Conservation (phyloP, 2,113 vertebrate species). For the Notothenia rossii region DNA sequence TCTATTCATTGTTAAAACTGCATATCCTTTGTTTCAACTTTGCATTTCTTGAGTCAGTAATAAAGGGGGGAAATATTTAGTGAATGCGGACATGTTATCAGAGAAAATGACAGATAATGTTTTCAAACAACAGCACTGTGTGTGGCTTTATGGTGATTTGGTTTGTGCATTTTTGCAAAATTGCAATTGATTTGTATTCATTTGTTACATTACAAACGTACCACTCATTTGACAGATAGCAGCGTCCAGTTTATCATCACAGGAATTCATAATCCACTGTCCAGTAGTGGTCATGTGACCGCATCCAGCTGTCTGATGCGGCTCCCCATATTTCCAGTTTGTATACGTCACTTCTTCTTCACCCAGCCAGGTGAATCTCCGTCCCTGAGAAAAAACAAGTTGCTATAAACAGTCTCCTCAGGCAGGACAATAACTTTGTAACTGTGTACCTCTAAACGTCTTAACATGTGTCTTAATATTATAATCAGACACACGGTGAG, state of each 20-base stretch:
- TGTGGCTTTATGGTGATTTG: background rate
- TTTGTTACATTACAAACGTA: conserved; percentile 23
- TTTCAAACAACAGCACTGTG: background rate
- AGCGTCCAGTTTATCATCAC: conserved; percentile 89
- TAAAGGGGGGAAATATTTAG: too few species aligned
- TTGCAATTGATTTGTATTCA: too few species aligned
- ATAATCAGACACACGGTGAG: background rate
- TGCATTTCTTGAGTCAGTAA: too few species aligned
- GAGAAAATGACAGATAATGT: background rate
- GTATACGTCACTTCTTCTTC: conserved; percentile 87
- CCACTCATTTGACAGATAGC: conserved; percentile 88
- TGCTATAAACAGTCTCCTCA: background rate
- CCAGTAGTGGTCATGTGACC: conserved; percentile 89
- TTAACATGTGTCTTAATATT: background rate
- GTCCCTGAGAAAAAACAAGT: conserved; percentile 67
- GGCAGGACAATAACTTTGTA: background rate
- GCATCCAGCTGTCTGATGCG: conserved; percentile 87
- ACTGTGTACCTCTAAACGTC: background rate
- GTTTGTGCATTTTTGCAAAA: background rate
- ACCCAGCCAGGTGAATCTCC: conserved; percentile 89
- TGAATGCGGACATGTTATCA: too few species aligned
- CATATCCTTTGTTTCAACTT: too few species aligned
- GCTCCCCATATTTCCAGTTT: conserved; percentile 92
- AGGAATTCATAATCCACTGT: conserved; percentile 88
- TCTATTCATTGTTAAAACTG: too few species aligned